These are phyloP conservation scores for Prietella phreatophila DNA, from an alignment of 2,113 vertebrate species.

Conservation along the genomic window DNA sequence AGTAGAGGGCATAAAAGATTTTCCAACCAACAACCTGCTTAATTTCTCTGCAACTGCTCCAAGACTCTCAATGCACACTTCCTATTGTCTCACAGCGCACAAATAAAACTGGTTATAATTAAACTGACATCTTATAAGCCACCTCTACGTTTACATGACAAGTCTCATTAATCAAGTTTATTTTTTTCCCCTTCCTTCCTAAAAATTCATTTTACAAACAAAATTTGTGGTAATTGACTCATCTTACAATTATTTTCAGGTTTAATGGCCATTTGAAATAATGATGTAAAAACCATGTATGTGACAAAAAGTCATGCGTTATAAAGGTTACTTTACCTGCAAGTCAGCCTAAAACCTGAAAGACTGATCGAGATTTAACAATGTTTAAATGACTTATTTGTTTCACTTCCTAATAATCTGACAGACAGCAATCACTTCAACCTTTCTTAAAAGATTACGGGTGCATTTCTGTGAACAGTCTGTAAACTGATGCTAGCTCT, in stretches of 20 bases:
- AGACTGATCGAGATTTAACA: neutral
- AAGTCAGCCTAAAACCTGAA: no score
- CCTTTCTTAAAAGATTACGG: no score
- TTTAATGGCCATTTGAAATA: neutral
- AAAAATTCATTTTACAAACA: neutral
- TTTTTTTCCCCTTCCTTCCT: neutral
- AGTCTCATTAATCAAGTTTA: neutral
- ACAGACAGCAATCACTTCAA: neutral
- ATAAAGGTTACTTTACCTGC: no score
- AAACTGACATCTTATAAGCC: no score
- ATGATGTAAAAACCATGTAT: neutral
- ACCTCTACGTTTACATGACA: neutral
- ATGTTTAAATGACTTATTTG: no score
- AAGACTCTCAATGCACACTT: constrained; percentile 50
- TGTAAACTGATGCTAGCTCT: neutral
- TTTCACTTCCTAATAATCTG: neutral
- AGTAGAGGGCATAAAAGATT: constrained; percentile 60
- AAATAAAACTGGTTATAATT: neutral
- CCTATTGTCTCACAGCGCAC: neutral
- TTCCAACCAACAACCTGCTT: constrained; percentile 47
- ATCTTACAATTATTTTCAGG: no score
- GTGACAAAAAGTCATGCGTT: no score
- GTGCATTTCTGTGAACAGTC: neutral
- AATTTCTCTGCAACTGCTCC: constrained; percentile 57
- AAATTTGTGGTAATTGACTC: neutral